Conservation (phyloP, 2,888 invertebrate genomes). For the Eupsilia transversa region DNA sequence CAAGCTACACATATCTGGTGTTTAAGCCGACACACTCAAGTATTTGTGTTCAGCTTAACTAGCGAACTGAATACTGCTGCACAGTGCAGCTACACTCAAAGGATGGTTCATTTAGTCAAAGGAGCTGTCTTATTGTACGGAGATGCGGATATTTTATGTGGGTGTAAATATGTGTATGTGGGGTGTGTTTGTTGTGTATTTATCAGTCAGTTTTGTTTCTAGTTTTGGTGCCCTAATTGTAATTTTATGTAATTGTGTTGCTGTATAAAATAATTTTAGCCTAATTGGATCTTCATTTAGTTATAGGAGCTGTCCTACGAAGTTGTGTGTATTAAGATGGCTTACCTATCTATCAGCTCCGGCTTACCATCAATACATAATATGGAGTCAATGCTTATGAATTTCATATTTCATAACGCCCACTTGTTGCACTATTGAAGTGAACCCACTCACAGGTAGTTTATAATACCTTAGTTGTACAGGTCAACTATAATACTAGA, state of each 20-base stretch:
- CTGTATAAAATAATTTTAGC: neutral
- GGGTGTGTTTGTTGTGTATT: neutral
- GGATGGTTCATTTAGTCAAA: constrained; percentile 66
- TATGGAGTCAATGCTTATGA: neutral
- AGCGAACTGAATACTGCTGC: constrained; percentile 62
- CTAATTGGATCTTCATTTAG: neutral
- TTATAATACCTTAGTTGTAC: neutral
- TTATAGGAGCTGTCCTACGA: constrained; percentile 47
- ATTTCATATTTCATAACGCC: neutral
- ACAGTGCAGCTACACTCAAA: constrained; percentile 52
- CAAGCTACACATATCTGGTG: constrained; percentile 69
- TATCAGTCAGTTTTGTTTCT: neutral
- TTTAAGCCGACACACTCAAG: constrained; percentile 70
- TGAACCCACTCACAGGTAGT: neutral
- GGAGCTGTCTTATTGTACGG: constrained; percentile 46
- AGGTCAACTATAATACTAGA: neutral
- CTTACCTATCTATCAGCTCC: neutral
- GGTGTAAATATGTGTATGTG: neutral
- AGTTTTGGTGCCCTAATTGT: neutral
- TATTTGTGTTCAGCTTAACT: constrained; percentile 72
- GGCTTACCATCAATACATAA: neutral
- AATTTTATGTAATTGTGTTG: neutral
- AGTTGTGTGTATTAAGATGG: neutral
- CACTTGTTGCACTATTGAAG: neutral
- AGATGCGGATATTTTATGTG: constrained; percentile 17